Evolutionary conservation across 1,140 invertebrate species (phyloP).

Genomic region (Lamellibrachia luymesi): DNA sequence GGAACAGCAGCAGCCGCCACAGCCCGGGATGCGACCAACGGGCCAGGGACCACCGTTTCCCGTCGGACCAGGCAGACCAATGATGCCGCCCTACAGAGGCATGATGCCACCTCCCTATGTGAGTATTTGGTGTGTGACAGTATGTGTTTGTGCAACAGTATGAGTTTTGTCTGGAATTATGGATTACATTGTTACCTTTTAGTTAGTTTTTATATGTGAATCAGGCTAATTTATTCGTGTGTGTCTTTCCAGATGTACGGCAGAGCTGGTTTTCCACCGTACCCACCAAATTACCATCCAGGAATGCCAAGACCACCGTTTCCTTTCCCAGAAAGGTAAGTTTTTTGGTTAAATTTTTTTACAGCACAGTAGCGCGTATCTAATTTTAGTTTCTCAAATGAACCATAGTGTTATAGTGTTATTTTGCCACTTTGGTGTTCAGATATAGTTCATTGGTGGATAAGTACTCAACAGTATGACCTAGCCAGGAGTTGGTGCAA

Average conservation of each 20-base stretch:
- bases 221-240: slow-evolving; percentile 31
- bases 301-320: slow-evolving; percentile 52
- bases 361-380: neutral
- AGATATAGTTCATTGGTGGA: too few species aligned
- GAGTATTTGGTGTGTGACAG: neutral
- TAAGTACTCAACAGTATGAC: neutral
- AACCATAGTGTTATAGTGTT: neutral
- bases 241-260: slow-evolving; percentile 48
- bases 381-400: neutral
- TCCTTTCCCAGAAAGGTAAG: slow-evolving; percentile 54
- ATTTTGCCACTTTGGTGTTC: neutral
- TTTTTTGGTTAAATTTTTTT: neutral
- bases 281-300: slow-evolving; percentile 53
- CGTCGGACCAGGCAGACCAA: slow-evolving; percentile 44
- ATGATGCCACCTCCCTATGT: slow-evolving; percentile 70
- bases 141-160: neutral
- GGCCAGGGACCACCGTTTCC: slow-evolving; percentile 47
- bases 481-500: neutral
- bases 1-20: slow-evolving; percentile 57
- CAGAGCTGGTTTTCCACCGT: slow-evolving; percentile 35
- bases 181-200: neutral
- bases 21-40: slow-evolving; percentile 48
- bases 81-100: slow-evolving; percentile 65
- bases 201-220: neutral
- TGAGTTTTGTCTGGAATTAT: neutral